These are phyloP conservation scores for Tachina fera DNA, from an alignment of 2,888 invertebrate species.

Conservation along the genomic window DNA sequence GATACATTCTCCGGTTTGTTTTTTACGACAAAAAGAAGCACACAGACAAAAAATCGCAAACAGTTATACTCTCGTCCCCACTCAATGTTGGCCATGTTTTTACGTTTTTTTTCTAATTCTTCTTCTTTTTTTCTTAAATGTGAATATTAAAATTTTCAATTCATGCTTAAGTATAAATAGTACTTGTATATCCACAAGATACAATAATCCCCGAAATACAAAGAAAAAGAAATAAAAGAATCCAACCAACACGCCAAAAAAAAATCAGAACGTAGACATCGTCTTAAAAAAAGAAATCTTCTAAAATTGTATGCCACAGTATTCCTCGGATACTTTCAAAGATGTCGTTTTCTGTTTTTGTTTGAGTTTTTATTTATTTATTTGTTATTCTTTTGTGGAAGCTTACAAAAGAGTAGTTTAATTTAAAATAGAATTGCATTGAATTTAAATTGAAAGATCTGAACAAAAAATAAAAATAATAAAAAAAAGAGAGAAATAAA, in stretches of 20 bases:
- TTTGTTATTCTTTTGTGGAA: constrained; percentile 65
- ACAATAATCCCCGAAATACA: constrained; percentile 64
- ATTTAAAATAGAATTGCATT: constrained; percentile 72
- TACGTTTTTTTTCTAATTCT: constrained; percentile 35
- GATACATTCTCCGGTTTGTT: constrained; percentile 40
- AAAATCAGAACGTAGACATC: constrained; percentile 69
- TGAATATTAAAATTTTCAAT: constrained; percentile 67
- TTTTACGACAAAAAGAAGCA: neutral
- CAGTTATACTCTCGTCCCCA: constrained; percentile 44
- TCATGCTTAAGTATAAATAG: constrained; percentile 65
- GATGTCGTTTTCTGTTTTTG: constrained; percentile 39
- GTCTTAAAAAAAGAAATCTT: constrained; percentile 37
- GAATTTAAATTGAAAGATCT: constrained; percentile 69
- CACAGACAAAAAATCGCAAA: constrained; percentile 50
- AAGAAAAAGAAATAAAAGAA: constrained; percentile 20
- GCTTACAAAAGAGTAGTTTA: constrained; percentile 65
- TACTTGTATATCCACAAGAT: constrained; percentile 53
- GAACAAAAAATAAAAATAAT: constrained; percentile 20
- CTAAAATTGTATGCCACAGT: constrained; percentile 40
- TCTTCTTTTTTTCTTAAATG: constrained; percentile 58
- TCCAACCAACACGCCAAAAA: constrained; percentile 24
- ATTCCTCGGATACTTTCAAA: constrained; percentile 57
- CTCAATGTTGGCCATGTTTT: constrained; percentile 58
- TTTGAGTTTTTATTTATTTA: constrained; percentile 44
- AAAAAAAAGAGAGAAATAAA: constrained; percentile 25